phyloP scores from a whole-genome alignment of 2,113 vertebrate genomes.

The Clarias magur region DNA sequence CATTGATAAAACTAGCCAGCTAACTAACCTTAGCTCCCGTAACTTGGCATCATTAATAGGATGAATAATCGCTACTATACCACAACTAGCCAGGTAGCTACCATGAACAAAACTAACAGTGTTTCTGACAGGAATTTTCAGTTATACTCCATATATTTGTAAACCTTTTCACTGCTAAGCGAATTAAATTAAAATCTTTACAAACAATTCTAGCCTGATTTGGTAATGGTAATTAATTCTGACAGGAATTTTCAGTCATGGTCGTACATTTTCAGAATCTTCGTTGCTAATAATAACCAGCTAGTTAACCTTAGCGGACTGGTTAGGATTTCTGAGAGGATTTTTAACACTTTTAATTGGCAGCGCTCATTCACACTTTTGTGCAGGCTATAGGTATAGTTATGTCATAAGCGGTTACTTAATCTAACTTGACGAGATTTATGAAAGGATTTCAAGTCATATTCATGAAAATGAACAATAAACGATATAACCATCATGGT shows the following conservation, averaged over 20 bases:
- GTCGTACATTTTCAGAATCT: not conserved
- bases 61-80: not conserved
- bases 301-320: not conserved
- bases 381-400: not conserved
- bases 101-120: not conserved
- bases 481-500: not conserved
- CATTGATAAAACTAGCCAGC: not conserved
- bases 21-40: not conserved
- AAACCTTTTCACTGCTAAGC: not conserved
- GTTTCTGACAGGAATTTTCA: not conserved
- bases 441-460: not conserved
- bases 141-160: not conserved
- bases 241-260: not conserved
- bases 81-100: not conserved
- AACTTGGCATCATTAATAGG: not conserved
- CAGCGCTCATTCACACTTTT: too few species aligned
- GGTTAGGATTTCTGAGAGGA: not conserved
- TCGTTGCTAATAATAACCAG: not conserved
- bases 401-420: not conserved
- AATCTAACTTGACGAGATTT: not conserved
- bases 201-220: not conserved
- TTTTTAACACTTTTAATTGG: not conserved
- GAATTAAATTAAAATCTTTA: too few species aligned
- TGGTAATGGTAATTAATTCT: not conserved
- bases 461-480: not conserved